Conservation (phyloP, 2,113 vertebrate genomes). For the Cynocephalus volans region DNA sequence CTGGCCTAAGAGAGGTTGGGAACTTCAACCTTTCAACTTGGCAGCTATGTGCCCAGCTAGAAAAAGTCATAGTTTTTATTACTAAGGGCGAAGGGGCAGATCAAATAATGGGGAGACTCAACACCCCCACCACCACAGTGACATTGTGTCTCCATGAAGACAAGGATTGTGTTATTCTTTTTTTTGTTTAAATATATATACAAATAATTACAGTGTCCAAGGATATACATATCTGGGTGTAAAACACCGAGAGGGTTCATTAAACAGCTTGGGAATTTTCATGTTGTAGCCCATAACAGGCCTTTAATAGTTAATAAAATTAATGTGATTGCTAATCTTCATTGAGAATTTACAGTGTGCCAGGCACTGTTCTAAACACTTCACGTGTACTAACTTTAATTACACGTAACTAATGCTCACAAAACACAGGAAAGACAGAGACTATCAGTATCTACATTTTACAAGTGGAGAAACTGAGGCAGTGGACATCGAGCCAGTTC, state of each 20-base stretch:
- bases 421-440: background rate
- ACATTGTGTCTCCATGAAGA: background rate
- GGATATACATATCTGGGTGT: background rate
- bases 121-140: background rate
- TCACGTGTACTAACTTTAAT: background rate
- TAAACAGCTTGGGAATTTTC: background rate
- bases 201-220: background rate
- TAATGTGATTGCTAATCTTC: background rate
- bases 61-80: background rate
- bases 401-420: background rate
- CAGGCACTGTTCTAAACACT: background rate
- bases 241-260: background rate
- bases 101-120: background rate
- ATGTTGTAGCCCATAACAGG: too few species aligned
- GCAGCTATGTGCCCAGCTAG: background rate
- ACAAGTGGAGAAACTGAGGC: background rate
- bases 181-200: background rate
- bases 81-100: background rate
- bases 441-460: background rate
- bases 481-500: fast-evolving
- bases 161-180: background rate
- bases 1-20: background rate
- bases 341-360: background rate
- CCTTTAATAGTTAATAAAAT: background rate
- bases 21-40: background rate